These are phyloP conservation scores for Drosophila kohkoa DNA, from an alignment of 1,140 invertebrate genomes.

Conservation along the genomic window DNA sequence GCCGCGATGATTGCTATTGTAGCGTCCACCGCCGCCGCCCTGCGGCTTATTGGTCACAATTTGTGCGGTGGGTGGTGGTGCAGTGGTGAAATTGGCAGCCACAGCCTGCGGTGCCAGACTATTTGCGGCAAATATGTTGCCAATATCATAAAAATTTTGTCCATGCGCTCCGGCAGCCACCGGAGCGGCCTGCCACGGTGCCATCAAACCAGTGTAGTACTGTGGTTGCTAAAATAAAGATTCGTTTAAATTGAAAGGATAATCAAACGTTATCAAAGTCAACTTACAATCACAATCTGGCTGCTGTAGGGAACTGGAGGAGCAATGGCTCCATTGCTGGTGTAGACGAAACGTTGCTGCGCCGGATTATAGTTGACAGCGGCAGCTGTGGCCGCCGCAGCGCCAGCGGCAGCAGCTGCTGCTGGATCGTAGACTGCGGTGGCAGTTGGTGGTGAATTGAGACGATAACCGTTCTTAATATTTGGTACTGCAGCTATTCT, in stretches of 20 bases:
- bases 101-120: constrained; percentile 89
- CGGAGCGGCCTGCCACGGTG: constrained; percentile 74
- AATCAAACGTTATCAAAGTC: not conserved
- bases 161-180: constrained; percentile 85
- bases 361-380: constrained; percentile 85
- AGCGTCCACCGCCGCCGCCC: constrained; percentile 69
- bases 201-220: constrained; percentile 74
- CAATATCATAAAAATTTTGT: constrained; percentile 89
- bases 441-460: constrained; percentile 86
- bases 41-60: constrained; percentile 75
- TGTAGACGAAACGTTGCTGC: constrained; percentile 88
- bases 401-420: constrained; percentile 62
- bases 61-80: constrained; percentile 73
- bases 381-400: constrained; percentile 29
- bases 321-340: constrained; percentile 87
- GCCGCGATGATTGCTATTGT: constrained; percentile 70
- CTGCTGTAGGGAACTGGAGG: constrained; percentile 87
- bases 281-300: constrained; percentile 89
- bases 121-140: constrained; percentile 90
- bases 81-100: constrained; percentile 85
- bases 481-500: constrained; percentile 88
- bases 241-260: not conserved
- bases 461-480: constrained; percentile 89
- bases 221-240: constrained; percentile 83
- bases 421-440: constrained; percentile 87